Base-by-base conservation (phyloP, 2,888 invertebrate species). In the Stictocephala bisonia region DNA sequence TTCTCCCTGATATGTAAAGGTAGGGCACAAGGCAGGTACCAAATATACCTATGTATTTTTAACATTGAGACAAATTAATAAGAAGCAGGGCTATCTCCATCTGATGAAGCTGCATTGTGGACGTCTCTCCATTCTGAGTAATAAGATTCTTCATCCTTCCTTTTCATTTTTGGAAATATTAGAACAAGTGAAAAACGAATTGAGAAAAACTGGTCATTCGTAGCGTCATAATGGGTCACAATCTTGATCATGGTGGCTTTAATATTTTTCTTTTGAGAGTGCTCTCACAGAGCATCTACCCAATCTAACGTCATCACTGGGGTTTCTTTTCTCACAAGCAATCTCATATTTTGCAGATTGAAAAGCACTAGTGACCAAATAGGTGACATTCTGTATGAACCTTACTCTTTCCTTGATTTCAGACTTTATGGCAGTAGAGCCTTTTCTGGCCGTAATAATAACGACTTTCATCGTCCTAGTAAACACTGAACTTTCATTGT, bases 201-300 rank as follows among this genome's bases (percentile, higher is more conserved):
- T 93, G 75, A 91, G 88, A 83, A 97, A 96, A 0, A 92, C 86
- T 0, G 92, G 92, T 82, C 92, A 88, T 79, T 85, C 84, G 78
- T 86, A 87, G 64, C 84, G 83, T 15, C 88, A 81, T 81, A 95
- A 95, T 81, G 95, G 95, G 68, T 88, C 87, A 0, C 85, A 75
- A 76, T 93, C 91, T 0, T n/a, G n/a, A n/a, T n/a, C n/a, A n/a
- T n/a, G n/a, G 87, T 85, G 0, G 90, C 93, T 53, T 85, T 85
- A 0, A 93, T 84, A 35, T 77, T 71, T 18, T 75, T 48, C 78
- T 89, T 90, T 50, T 90, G 85, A 68, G 93, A 92, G 1, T 86
- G 85, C 13, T 91, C 85, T 96, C 96, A 97, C 0, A 96, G 91
- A 0, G 89, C 89, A 35, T 90, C 86, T 0, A 97, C 86, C 96